phyloP scores from a whole-genome alignment of 2,888 invertebrate species.

The Melanostoma scalare region DNA sequence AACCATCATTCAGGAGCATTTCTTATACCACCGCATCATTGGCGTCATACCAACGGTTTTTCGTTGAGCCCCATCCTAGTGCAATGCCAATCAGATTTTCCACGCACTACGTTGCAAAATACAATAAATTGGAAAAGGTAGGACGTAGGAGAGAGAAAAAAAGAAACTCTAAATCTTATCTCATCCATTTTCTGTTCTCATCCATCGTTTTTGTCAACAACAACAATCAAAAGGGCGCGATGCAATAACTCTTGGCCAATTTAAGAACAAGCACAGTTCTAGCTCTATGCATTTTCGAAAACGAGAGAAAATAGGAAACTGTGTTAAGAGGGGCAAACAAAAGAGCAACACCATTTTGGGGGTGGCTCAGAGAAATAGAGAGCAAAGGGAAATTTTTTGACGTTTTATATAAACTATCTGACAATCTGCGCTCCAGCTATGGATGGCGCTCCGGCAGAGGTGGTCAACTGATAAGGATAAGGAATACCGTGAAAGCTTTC shows the following conservation, averaged over 20 bases:
- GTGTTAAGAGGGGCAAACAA: not conserved
- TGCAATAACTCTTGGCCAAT: constrained; percentile 62
- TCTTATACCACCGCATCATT: constrained; percentile 22
- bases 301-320: constrained; percentile 22
- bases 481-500: constrained; percentile 51
- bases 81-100: constrained; percentile 34
- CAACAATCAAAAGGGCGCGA: constrained; percentile 31
- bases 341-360: not conserved
- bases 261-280: constrained; percentile 38
- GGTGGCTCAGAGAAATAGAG: constrained; percentile 5
- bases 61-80: not conserved
- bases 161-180: constrained; percentile 38
- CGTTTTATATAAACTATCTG: not conserved
- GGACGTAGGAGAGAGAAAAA: constrained; percentile 21
- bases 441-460: constrained; percentile 11
- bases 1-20: constrained; percentile 39
- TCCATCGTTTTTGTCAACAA: constrained; percentile 44
- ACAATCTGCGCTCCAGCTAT: not conserved
- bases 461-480: constrained; percentile 62
- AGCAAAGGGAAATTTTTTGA: not conserved
- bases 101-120: constrained; percentile 36
- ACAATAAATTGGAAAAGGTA: constrained; percentile 37
- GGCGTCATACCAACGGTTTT: constrained; percentile 5
- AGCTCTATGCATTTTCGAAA: constrained; percentile 58
- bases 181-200: constrained; percentile 48